Conservation (phyloP, 2,113 vertebrate species). For the Eurypyga helias region DNA sequence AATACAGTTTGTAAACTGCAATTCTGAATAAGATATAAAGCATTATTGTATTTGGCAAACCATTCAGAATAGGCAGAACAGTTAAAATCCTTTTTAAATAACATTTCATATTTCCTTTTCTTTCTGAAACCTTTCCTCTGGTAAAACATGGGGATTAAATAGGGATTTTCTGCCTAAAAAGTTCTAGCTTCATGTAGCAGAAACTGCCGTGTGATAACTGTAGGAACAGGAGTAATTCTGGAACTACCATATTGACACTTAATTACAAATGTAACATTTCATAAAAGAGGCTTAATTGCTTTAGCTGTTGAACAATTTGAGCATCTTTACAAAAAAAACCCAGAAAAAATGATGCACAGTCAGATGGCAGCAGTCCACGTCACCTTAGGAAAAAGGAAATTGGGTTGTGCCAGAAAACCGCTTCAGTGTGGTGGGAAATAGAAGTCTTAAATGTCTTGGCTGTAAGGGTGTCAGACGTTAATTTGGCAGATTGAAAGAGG, state of each 20-base stretch:
- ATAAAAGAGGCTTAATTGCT: neutral
- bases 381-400: neutral
- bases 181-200: neutral
- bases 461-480: neutral
- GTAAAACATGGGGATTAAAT: neutral
- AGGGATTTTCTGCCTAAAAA: neutral
- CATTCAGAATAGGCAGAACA: neutral
- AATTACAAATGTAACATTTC: neutral
- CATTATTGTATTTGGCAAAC: neutral
- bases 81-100: neutral
- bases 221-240: neutral
- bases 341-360: neutral
- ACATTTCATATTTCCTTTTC: neutral
- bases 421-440: neutral
- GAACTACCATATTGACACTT: neutral
- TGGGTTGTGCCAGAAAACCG: neutral
- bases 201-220: neutral
- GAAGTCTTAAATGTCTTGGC: neutral
- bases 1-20: neutral
- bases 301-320: neutral
- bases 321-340: neutral
- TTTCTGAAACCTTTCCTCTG: neutral
- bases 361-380: neutral
- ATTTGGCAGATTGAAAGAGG: neutral
- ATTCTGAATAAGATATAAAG: neutral